These are phyloP conservation scores for Drosophila fulvimacula DNA, from an alignment of 2,888 invertebrate genomes.

Conservation along the genomic window DNA sequence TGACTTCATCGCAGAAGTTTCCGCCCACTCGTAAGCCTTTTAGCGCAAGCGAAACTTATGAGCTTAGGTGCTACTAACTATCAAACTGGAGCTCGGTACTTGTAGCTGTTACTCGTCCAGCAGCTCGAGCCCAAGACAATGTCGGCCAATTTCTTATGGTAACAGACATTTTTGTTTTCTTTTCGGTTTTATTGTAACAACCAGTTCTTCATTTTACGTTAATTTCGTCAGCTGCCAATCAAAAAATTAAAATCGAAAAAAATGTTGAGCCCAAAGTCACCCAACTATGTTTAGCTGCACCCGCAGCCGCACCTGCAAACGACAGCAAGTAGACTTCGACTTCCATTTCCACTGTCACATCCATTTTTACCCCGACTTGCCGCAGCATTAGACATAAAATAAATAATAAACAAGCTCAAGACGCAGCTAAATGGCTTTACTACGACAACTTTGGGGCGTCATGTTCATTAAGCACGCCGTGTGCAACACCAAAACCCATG, in stretches of 20 bases:
- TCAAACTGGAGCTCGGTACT: constrained; percentile 15
- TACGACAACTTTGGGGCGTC: constrained; percentile 58
- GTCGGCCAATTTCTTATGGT: constrained; percentile 73
- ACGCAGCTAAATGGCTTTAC: constrained; percentile 53
- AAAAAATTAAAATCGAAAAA: constrained; percentile 12
- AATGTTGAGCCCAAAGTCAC: background rate
- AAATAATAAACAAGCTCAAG: constrained; percentile 62
- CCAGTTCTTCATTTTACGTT: constrained; percentile 57
- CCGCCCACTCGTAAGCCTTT: constrained; percentile 33
- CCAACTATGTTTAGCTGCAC: background rate
- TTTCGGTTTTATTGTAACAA: constrained; percentile 46
- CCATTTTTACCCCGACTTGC: constrained; percentile 4
- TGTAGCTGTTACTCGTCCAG: constrained; percentile 2
- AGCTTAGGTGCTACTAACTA: constrained; percentile 30
- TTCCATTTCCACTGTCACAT: constrained; percentile 2
- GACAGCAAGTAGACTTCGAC: background rate
- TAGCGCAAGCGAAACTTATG: constrained; percentile 40
- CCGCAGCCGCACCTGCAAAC: background rate
- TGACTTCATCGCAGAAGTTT: constrained; percentile 46
- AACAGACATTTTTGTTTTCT: constrained; percentile 59
- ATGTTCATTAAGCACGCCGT: constrained; percentile 67
- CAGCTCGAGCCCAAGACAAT: constrained; percentile 57
- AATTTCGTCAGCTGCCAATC: constrained; percentile 55
- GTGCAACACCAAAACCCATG: background rate
- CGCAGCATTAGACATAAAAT: constrained; percentile 64